Evolutionary conservation across 2,113 vertebrate species (phyloP), one percentile per base, ranked within the genome.

Genomic region (Alexandromys fortis): DNA sequence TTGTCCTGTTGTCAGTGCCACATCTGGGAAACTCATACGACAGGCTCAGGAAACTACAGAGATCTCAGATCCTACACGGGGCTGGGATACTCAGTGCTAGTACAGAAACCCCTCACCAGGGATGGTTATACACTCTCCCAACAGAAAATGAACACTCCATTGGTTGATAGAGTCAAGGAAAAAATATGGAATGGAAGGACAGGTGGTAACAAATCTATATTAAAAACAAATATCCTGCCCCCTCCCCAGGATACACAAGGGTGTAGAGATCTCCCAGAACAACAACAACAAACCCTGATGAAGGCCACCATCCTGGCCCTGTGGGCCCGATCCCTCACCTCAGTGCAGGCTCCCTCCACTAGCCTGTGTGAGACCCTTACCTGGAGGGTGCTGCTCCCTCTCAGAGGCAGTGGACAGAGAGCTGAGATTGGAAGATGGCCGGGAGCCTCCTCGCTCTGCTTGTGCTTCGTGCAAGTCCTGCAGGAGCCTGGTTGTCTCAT

Each of bases 381-480:
- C 99, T 93, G 99, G 98, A 97, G 99, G 99, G 91, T 99, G 99
- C 68, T 99, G 99, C 92, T 99, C 99, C 95, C 99, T 98, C 97
- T 99, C 99, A 0, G 99, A 99, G 33, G 99, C 95, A 82, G 99
- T 99, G 91, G 99, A 99, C 89, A 99, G 98, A 11, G 99, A 99
- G 92, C 99, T 99, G 97, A 99, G 98, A 96, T 99, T 99, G 81
- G 99, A 99, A 0, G 99, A 99, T 0, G 99, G 99, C 93, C 99
- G 99, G 67, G 99, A 99, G 94, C 99, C 99, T 10, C 99, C 99
- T 49, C 99, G 98, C 82, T 99, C 99, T 0, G 98, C 99, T 97
- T 99, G 99, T 2, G 99, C 99, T 49, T 99, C 99, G 67, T 99
- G 99, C 95, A 99, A 99, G 96, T 99, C 99, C 98, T 99, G 99